Evolutionary conservation across 2,113 vertebrate genomes (phyloP), one percentile per base, ranked within the genome.

Genomic region (Numida meleagris): DNA sequence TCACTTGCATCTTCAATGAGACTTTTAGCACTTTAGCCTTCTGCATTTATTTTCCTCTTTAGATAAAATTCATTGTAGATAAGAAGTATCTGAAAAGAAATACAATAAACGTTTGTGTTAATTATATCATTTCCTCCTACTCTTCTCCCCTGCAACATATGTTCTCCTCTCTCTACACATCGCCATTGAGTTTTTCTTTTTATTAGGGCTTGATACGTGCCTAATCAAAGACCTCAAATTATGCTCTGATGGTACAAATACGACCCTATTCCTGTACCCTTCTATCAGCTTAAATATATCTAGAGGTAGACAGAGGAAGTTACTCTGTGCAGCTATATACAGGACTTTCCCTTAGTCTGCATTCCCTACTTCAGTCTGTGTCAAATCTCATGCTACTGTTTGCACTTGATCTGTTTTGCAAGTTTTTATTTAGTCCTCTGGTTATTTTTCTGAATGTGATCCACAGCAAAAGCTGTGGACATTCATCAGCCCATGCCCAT

Each of bases 41-140:
- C 29, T 89, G 46, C 38, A 38, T 81, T 90, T 82, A 77, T 91
- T 40, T 42, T 88, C 38, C 29, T 82, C 34, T 93, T 29, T 76
- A 13, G 85, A 88, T 89, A 77, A 72, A 81, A 45, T 33, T 82
- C 43, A 84, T 83, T 89, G 67, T 82, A 85, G 89, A 90, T 53
- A 88, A 57, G 43, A 85, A 93, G 70, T 25, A 67, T 87, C 81
- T 86, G 93, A 81, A 94, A 96, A 70, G 88, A 92, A 97, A 94
- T 84, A 95, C 58, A 96, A 92, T 93, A 94, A 97, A 94, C 74
- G 76, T 93, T 94, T 90, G n/a, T 93, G 87, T 94, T 94, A 96
- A 96, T 96, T 90, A 83, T 94, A 89, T 88, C 0, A 88, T 86
- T 96, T 95, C 86, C 48, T 89, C 88, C 91, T 88, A 83, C 93